Evolutionary conservation across 2,797 vertebrate genomes (phyloP).

Genomic region (Potorous gilbertii): DNA sequence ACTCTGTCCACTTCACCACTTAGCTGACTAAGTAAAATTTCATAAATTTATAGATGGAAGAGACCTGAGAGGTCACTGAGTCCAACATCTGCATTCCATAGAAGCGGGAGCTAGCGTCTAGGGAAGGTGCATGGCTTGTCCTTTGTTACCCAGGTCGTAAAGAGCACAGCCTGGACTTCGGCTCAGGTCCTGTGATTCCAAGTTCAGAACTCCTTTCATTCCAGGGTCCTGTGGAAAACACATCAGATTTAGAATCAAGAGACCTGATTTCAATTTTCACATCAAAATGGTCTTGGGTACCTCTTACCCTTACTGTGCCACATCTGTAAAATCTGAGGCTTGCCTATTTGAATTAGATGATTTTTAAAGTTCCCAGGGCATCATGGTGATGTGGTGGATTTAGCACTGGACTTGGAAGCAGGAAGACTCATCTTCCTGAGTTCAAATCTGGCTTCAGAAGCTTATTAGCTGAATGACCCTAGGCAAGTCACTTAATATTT

Average conservation of each 20-base stretch:
- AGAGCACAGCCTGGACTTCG: not conserved
- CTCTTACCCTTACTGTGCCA: not conserved
- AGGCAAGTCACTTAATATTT: not conserved
- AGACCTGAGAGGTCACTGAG: not conserved
- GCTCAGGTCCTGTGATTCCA: not conserved
- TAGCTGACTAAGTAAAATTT: not conserved
- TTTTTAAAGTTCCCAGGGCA: not conserved
- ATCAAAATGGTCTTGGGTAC: not conserved
- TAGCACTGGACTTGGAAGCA: not conserved
- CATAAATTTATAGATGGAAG: not conserved
- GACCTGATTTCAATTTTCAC: not conserved
- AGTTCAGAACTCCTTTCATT: not conserved
- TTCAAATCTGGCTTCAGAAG: not conserved
- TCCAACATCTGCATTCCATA: not conserved
- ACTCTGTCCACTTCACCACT: not conserved
- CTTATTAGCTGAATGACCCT: not conserved
- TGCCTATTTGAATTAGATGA: not conserved
- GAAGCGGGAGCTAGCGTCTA: not conserved
- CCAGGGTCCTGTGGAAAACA: not conserved
- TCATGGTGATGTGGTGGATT: not conserved
- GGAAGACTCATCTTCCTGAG: not conserved
- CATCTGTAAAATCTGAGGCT: not conserved
- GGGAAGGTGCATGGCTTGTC: not conserved
- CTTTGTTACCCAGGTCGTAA: not conserved
- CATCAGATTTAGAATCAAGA: not conserved